Conservation (phyloP, 2,113 vertebrate species). For the Mastomys natalensis region DNA sequence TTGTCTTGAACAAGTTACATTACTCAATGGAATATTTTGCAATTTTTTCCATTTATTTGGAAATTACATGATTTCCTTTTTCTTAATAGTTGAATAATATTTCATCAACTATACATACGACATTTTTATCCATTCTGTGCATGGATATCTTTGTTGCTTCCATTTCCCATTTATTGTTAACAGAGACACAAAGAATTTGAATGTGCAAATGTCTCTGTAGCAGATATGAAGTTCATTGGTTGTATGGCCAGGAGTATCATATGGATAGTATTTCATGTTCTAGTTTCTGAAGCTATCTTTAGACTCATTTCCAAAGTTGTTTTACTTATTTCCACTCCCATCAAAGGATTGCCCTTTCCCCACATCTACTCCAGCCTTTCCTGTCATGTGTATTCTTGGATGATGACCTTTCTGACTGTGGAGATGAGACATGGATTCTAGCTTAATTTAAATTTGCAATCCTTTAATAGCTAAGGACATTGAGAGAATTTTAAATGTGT, state of each 20-base stretch:
- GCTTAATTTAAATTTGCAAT: not conserved
- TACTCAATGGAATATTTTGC: too few species aligned
- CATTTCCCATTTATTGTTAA: not conserved
- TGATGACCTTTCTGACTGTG: not conserved
- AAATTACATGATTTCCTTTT: not conserved
- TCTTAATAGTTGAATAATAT: not conserved
- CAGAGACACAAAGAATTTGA: not conserved
- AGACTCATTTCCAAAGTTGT: not conserved
- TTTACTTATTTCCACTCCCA: not conserved
- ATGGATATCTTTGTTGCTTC: not conserved
- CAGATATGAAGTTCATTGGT: not conserved
- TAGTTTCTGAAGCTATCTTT: not conserved
- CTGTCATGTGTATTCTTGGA: not conserved
- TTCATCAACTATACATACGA: not conserved
- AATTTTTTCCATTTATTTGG: not conserved
- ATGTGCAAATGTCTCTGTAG: not conserved
- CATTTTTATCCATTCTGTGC: not conserved
- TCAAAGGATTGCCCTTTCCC: not conserved
- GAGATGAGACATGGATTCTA: not conserved
- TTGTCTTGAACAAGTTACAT: not conserved
- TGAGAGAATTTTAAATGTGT: not conserved
- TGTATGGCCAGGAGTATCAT: not conserved
- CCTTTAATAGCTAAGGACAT: not conserved
- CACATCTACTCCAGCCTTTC: not conserved
- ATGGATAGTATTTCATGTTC: not conserved